Base-by-base conservation (phyloP, 2,113 vertebrate species). In the Macheiramphus alcinus region DNA sequence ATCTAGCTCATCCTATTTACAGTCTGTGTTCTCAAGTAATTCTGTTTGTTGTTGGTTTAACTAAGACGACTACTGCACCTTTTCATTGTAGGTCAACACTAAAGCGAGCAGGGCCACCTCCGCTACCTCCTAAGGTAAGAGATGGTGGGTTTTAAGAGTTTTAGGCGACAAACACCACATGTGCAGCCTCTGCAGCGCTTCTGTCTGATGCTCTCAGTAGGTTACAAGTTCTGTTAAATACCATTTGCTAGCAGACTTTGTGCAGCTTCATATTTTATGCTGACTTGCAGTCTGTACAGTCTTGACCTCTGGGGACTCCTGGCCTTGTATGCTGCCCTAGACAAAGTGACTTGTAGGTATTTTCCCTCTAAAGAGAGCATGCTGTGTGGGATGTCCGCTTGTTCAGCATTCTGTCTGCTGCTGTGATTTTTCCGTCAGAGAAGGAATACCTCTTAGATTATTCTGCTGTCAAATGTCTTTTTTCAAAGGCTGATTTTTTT, bases 81-180 rank as follows among this genome's bases (percentile, higher is more conserved):
- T 75, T 53, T 68, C 82, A 1, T 98, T 98, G 95, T 94, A 99
- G 99, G 56, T 99, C 99, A 2, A 99, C 99, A 7, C 98, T 99
- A 32, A 99, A 99, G 96, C 98, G 98, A 73, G 98, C 98, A 53
- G 50, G 98, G 91, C 99, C 99, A 2, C 99, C 99, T 92, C 99
- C 99, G 1, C 98, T 99, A 36, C 99, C 99, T 87, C 99, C 99
- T 31, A 99, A 99, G 98, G 99, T 99, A 93, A 98, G 96, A 58
- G 19, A 6, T 32, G 16, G 32, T 16, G 45, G 58, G 2, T 9
- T 55, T 71, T 1, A 1, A 16, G 82, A 34, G 34, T 4, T 74
- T 10, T 1, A 10, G 42, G 15, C 1, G 5, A 14, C 38, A 29
- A 56, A 48, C 12, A 7, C 25, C 55, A 11, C 29, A 32, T 10